Evolutionary conservation across 2,888 invertebrate genomes (phyloP).

Genomic region (Chorisops tibialis): DNA sequence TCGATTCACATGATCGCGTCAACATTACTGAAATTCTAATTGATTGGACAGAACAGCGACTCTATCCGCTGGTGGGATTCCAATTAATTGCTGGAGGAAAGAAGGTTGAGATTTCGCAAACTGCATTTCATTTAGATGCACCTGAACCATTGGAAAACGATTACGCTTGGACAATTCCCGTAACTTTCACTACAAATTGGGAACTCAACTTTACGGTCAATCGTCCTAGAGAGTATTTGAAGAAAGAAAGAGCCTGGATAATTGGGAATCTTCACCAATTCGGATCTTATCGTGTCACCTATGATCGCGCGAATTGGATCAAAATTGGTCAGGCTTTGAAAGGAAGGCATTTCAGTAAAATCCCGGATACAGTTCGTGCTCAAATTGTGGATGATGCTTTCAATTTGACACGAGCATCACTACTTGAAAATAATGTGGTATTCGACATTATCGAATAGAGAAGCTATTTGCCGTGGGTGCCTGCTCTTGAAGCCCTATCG

Average conservation of each 20-base stretch:
- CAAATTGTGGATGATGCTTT: conserved; percentile 79
- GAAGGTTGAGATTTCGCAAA: conserved; percentile 39
- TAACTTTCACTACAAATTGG: conserved; percentile 43
- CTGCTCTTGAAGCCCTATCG: conserved; percentile 56
- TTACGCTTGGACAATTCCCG: conserved; percentile 36
- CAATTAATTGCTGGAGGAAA: conserved; percentile 5
- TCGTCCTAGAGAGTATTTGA: too few species aligned
- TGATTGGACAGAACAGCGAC: conserved; percentile 64
- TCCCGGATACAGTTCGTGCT: conserved; percentile 68
- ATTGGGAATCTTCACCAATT: conserved; percentile 61
- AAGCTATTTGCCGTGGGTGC: conserved; percentile 73
- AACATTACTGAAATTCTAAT: conserved; percentile 40
- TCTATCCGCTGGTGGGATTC: conserved; percentile 63
- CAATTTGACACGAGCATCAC: conserved; percentile 65
- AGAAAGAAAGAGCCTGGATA: too few species aligned
- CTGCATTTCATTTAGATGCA: conserved; percentile 39
- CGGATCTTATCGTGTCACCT: conserved; percentile 66
- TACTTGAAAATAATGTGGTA: conserved; percentile 60
- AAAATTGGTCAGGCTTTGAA: conserved; percentile 53
- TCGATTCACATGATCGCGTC: too few species aligned
- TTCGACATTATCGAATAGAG: conserved; percentile 65
- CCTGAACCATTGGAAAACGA: background rate
- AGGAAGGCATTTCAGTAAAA: conserved; percentile 49
- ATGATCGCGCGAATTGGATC: conserved; percentile 59
- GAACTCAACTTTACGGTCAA: too few species aligned